Percentiles rank a stretch among this genome's conserved stretches.
Conservation (phyloP, 2,888 invertebrate genomes). For the Epinotia ramella region DNA sequence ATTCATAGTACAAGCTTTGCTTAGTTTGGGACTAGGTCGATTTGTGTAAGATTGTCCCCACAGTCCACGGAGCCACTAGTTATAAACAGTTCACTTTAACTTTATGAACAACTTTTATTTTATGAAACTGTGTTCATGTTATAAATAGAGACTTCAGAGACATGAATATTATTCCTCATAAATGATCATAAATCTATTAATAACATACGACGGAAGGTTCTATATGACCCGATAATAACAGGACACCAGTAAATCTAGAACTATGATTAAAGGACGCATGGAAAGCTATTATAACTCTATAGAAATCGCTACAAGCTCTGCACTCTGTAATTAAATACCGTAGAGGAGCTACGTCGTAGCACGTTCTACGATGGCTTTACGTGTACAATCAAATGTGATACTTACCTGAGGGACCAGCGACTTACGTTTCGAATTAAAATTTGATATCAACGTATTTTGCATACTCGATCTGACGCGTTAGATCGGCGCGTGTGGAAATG, state of each 20-base stretch:
- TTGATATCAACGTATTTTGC: too few species aligned
- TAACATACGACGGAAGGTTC: conserved; percentile 6
- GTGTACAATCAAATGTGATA: conserved; percentile 1
- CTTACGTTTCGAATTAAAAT: too few species aligned
- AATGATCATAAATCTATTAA: not conserved
- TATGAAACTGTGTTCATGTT: too few species aligned
- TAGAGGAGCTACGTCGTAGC: conserved; percentile 41
- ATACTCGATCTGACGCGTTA: not conserved
- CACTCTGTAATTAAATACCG: conserved; percentile 8
- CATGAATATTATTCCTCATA: not conserved
- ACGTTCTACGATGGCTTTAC: conserved; percentile 34
- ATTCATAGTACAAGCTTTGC: too few species aligned
- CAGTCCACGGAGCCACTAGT: too few species aligned
- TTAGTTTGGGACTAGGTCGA: too few species aligned
- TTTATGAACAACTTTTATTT: too few species aligned
- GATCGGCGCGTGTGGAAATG: not conserved
- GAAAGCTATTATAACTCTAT: conserved; percentile 20
- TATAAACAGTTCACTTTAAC: too few species aligned
- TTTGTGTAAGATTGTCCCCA: too few species aligned
- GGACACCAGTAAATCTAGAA: not conserved
- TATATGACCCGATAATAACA: conserved; percentile 10
- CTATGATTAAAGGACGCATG: conserved; percentile 8
- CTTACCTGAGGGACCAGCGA: not conserved
- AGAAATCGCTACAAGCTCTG: conserved; percentile 20
- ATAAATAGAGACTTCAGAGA: too few species aligned